phyloP scores from a whole-genome alignment of 2,113 vertebrate genomes.

The Campylomormyrus tamandua region DNA sequence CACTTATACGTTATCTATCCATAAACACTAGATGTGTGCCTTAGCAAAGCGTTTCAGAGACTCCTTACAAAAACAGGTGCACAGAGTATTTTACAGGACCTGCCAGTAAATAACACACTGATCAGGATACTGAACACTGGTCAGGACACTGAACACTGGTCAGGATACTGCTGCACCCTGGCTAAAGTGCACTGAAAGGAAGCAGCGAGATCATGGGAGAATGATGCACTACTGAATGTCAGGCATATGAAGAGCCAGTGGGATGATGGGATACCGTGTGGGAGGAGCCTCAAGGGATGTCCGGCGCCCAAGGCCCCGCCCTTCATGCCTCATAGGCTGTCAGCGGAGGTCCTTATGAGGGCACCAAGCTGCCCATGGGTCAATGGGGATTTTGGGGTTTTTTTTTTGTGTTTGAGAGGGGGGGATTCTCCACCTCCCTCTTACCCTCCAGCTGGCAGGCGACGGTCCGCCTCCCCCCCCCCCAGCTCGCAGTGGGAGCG shows the following conservation, averaged over 20 bases:
- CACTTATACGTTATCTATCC: not conserved
- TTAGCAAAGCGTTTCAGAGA: conserved; percentile 33
- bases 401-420: not conserved
- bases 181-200: conserved; percentile 54
- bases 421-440: not conserved
- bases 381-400: not conserved
- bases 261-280: conserved; percentile 28
- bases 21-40: not conserved
- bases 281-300: conserved; percentile 31
- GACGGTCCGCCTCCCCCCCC: conserved; percentile 4
- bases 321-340: not conserved
- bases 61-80: conserved; percentile 54
- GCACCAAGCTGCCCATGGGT: conserved; percentile 27
- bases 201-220: conserved; percentile 38
- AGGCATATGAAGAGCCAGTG: not conserved
- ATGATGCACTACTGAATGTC: not conserved
- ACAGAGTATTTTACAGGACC: conserved; percentile 63
- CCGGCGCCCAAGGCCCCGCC: not conserved
- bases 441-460: conserved; percentile 42
- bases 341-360: conserved; percentile 35
- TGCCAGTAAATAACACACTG: conserved; percentile 61
- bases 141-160: not conserved
- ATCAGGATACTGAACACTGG: too few relatives aligned
- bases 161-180: conserved; percentile 55
- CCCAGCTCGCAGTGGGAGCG: conserved; percentile 42